A percentile compares a stretch with the other conserved stretches of the same genome.
Conservation (phyloP, 2,113 vertebrate genomes). For the Menura novaehollandiae region DNA sequence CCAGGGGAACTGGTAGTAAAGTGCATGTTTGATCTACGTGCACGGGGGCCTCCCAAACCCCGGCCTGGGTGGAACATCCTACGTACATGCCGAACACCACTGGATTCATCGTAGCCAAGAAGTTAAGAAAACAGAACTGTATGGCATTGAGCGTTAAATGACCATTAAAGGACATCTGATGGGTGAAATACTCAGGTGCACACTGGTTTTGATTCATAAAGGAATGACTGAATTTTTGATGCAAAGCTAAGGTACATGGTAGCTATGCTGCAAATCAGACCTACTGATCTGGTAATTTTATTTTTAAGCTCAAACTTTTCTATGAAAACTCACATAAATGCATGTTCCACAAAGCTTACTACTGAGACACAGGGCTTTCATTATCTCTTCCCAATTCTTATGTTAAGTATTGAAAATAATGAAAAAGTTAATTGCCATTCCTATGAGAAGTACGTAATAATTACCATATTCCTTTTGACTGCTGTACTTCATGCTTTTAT, state of each 20-base stretch:
- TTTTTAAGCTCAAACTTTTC: not conserved
- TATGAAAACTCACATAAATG: not conserved
- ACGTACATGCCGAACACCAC: constrained; percentile 96
- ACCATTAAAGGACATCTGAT: not conserved
- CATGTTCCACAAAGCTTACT: not conserved
- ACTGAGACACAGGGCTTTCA: not conserved
- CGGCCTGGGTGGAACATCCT: constrained; percentile 98
- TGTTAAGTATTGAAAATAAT: not conserved
- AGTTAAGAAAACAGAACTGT: constrained; percentile 78
- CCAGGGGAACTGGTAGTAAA: constrained; percentile 97
- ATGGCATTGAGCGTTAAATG: not conserved
- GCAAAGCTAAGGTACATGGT: not conserved
- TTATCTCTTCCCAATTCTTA: not conserved
- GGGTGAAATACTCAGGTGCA: not conserved
- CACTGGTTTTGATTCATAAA: not conserved
- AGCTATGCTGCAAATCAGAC: not conserved
- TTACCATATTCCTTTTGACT: not conserved
- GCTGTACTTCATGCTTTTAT: not conserved
- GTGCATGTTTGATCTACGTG: constrained; percentile 99
- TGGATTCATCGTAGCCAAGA: constrained; percentile 88
- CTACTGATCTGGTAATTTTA: not conserved
- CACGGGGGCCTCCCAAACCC: constrained; percentile 92
- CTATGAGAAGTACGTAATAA: not conserved
- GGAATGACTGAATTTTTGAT: not conserved
- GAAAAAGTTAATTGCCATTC: not conserved